Evolutionary conservation across 2,888 invertebrate genomes (phyloP), one percentile per base, ranked within the genome.

Genomic region (Opisthograptis luteolata): DNA sequence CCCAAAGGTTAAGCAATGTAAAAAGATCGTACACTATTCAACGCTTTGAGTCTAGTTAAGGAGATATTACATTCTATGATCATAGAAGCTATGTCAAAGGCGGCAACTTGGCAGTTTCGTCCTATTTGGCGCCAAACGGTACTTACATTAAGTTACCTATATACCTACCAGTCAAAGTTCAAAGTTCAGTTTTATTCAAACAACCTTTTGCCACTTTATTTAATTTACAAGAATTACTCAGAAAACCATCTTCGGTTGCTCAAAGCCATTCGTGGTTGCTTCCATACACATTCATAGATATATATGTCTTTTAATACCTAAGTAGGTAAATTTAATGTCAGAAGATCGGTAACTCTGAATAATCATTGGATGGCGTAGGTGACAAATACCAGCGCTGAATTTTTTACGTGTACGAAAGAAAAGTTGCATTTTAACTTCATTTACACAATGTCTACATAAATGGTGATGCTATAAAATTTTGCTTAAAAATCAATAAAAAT

Each of bases 371-470:
- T 72, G 58, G 68, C 60, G 70, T 69, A 66, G 57, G 55, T 63
- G 63, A 64, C 58, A 66, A 81, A 81, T 82, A 80, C 70, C 80
- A 81, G 70, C 66, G 64, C 67, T 76, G 71, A 77, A 78, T 74
- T 77, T 69, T 72, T 60, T 72, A 69, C 62, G 66, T 66, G 59
- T 59, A 58, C 30, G 17, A 14, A 14, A 30, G n/a, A n/a, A n/a
- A n/a, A n/a, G n/a, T n/a, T n/a, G n/a, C n/a, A n/a, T n/a, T n/a
- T n/a, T n/a, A n/a, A n/a, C n/a, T n/a, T n/a, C n/a, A n/a, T n/a
- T n/a, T n/a, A n/a, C n/a, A n/a, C n/a, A n/a, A n/a, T n/a, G n/a
- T n/a, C n/a, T n/a, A n/a, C n/a, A n/a, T n/a, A n/a, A n/a, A n/a
- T n/a, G n/a, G n/a, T n/a, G n/a, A n/a, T n/a, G n/a, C n/a, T n/a